Conservation (phyloP, 2,888 invertebrate genomes). For the Andrena trimmerana region DNA sequence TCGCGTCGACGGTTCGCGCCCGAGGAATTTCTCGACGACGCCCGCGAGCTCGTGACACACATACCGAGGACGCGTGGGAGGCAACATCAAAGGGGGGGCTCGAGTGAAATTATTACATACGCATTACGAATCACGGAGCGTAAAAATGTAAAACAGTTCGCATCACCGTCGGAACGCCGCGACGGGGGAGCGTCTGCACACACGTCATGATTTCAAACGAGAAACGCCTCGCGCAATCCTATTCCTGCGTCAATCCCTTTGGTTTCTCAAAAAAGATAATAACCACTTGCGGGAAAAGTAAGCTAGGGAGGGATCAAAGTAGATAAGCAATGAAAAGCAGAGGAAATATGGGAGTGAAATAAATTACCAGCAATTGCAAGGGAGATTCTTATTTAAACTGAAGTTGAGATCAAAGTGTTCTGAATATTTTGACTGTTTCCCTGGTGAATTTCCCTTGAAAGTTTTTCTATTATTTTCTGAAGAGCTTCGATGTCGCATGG, state of each 20-base stretch:
- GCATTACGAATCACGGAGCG: constrained; percentile 39
- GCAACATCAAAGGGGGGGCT: constrained; percentile 20
- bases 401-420: neutral
- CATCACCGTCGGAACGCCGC: neutral
- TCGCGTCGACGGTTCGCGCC: constrained; percentile 10
- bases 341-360: too few species aligned
- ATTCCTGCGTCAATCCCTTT: neutral
- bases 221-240: neutral
- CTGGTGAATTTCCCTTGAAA: neutral
- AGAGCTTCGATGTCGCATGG: neutral
- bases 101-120: constrained; percentile 38
- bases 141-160: constrained; percentile 35
- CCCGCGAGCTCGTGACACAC: constrained; percentile 22
- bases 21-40: constrained; percentile 22
- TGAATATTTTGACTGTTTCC: neutral
- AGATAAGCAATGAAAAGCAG: too few species aligned
- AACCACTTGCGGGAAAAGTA: neutral
- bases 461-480: neutral
- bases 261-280: neutral
- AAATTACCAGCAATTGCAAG: too few species aligned
- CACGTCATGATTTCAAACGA: neutral
- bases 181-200: neutral
- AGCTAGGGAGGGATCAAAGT: neutral
- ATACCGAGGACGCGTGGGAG: neutral
- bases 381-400: too few species aligned